These are phyloP conservation scores for Plumapathes pennacea DNA, from an alignment of 92 coral and sea anemone species.

Conservation along the genomic window DNA sequence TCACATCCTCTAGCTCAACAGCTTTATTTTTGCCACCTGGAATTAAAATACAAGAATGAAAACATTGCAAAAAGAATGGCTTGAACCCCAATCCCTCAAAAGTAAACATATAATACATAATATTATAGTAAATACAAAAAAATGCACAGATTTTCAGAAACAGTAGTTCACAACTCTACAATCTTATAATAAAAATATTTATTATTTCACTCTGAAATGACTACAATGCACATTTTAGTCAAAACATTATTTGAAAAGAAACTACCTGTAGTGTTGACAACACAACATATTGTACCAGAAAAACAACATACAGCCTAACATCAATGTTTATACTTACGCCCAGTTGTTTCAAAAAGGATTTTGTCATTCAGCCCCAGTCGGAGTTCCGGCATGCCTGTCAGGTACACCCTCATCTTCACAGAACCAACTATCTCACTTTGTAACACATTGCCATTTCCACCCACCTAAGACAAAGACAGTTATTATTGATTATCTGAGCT, in stretches of 20 bases:
- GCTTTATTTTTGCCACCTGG: slow-evolving; percentile 97
- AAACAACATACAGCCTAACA: too few relatives aligned
- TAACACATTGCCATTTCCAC: slow-evolving; percentile 90
- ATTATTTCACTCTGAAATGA: too few relatives aligned
- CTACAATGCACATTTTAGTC: too few relatives aligned
- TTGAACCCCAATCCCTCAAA: too few relatives aligned
- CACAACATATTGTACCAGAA: too few relatives aligned
- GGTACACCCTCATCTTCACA: slow-evolving; percentile 91
- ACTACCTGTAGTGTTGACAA: too few relatives aligned
- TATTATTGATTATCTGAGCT: neutral
- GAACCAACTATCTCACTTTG: slow-evolving; percentile 98
- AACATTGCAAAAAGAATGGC: neutral
- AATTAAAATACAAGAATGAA: neutral
- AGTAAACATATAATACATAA: too few relatives aligned
- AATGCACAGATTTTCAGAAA: too few relatives aligned
- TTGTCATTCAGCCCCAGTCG: slow-evolving; percentile 97
- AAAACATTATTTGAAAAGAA: too few relatives aligned
- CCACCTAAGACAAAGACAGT: slow-evolving; percentile 51
- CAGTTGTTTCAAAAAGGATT: slow-evolving; percentile 95
- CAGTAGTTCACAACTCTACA: too few relatives aligned
- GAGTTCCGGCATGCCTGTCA: slow-evolving; percentile 97
- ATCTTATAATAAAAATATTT: too few relatives aligned
- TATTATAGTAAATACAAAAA: too few relatives aligned
- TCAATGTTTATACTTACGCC: slow-evolving; percentile 90
- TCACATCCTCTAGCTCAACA: slow-evolving; percentile 97